phyloP scores from a whole-genome alignment of 2,888 invertebrate genomes.

The Cylloceria caligata region DNA sequence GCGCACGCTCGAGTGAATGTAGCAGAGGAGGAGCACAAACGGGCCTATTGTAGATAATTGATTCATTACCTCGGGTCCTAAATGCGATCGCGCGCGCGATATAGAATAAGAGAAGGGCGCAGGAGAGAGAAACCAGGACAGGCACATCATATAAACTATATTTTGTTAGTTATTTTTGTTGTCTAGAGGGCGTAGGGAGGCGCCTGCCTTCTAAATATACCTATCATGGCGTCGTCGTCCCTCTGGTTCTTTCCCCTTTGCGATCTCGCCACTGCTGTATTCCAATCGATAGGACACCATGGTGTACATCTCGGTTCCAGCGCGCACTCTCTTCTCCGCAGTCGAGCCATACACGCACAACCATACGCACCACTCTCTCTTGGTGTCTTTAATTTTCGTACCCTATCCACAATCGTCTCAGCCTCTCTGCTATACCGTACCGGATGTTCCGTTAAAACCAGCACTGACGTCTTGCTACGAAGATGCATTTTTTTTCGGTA shows the following conservation, averaged over 20 bases:
- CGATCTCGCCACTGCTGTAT: slow-evolving; percentile 26
- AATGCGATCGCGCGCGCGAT: slow-evolving; percentile 53
- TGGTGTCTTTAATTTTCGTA: background rate
- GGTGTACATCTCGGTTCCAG: slow-evolving; percentile 34
- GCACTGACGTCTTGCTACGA: background rate
- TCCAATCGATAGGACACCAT: slow-evolving; percentile 62
- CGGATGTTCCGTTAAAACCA: background rate
- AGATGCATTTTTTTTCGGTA: background rate
- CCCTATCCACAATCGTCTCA: slow-evolving; percentile 18
- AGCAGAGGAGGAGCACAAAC: slow-evolving; percentile 44
- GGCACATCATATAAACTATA: slow-evolving; percentile 58
- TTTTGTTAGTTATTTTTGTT: slow-evolving; percentile 75
- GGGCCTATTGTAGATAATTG: slow-evolving; percentile 77
- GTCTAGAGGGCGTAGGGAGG: slow-evolving; percentile 70
- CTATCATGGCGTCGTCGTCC: slow-evolving; percentile 26
- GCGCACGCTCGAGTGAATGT: slow-evolving; percentile 42
- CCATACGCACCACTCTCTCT: slow-evolving; percentile 17
- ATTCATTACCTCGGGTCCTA: slow-evolving; percentile 75
- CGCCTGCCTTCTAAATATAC: slow-evolving; percentile 62
- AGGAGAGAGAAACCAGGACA: slow-evolving; percentile 7
- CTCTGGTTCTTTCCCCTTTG: slow-evolving; percentile 35
- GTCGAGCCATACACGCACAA: slow-evolving; percentile 1
- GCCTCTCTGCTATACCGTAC: background rate
- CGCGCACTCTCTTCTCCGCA: slow-evolving; percentile 47
- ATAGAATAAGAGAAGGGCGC: background rate